Percentiles rank a stretch among this genome's conserved stretches.
Evolutionary conservation across 2,888 invertebrate species (phyloP).

Genomic region (Drosophila paramelanica): DNA sequence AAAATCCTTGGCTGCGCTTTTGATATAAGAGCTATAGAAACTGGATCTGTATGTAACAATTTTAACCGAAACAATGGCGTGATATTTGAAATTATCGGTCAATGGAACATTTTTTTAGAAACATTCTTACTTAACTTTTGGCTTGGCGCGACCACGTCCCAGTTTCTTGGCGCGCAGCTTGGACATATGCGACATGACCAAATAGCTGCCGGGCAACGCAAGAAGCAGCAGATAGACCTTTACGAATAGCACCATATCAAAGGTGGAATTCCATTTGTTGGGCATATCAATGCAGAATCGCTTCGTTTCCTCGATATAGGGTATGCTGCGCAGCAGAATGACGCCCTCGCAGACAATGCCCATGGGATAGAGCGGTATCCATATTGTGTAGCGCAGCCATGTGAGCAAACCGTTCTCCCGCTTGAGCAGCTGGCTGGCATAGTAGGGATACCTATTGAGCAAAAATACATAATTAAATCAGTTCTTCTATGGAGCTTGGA

Average conservation of each 20-base stretch:
- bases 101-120: neutral
- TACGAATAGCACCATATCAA: constrained; percentile 93
- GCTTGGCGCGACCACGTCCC: constrained; percentile 83
- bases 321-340: constrained; percentile 92
- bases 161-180: constrained; percentile 89
- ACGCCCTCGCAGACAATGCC: constrained; percentile 95
- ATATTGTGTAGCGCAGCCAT: constrained; percentile 96
- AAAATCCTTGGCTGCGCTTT: constrained; percentile 15
- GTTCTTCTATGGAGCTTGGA: neutral
- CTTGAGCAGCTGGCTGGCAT: constrained; percentile 92
- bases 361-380: constrained; percentile 97
- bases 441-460: constrained; percentile 93
- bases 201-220: constrained; percentile 91
- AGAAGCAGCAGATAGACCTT: constrained; percentile 91
- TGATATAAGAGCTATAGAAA: neutral
- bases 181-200: constrained; percentile 94
- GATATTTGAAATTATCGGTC: neutral
- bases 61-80: neutral
- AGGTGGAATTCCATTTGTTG: constrained; percentile 93
- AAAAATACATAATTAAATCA: neutral
- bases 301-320: constrained; percentile 94
- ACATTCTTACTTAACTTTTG: constrained; percentile 38
- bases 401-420: constrained; percentile 91
- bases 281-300: constrained; percentile 91
- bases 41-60: neutral